Evolutionary conservation across 1,140 invertebrate genomes (phyloP), one percentile per base, ranked within the genome.

Genomic region (Asobara japonica): DNA sequence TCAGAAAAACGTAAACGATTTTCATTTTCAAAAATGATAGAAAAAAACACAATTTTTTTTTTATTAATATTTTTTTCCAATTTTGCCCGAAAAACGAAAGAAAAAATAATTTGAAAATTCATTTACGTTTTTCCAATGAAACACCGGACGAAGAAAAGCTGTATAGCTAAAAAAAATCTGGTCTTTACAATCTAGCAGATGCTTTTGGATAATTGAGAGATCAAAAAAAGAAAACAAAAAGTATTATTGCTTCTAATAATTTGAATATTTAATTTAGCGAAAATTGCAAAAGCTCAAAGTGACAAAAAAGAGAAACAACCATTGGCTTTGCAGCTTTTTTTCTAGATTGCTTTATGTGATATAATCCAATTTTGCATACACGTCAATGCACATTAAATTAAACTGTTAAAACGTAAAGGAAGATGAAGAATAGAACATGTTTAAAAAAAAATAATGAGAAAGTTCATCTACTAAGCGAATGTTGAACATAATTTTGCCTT

Each of bases 341-440:
- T 16, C 29, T 62, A 62, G 60, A 62, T 62, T 62, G 60, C 60
- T 62, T 56, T 25, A 56, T 62, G 60, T 62, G 60, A 62, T 62
- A 62, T 62, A 62, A 62, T 18, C 29, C 27, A 62, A 62, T 13
- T 62, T 62, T 62, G 60, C 27, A 62, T 56, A 56, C 51, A 56
- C 51, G 20, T 56, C 51, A 56, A 56, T 56, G 51, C 51, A 56
- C 51, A 56, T 56, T 56, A 56, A 56, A 56, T 25, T 56, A 56
- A 56, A 27, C 51, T 20, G 16, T 27, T 56, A 8, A 45, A 45
- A 45, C 6, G n/a, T 8, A 56, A 56, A 25, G 1, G 11, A 56
- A 56, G 5, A 56, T 8, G 25, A 56, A 18, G 13, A 25, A 25
- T 56, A 10, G 25, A 25, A 27, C 11, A n/a, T n/a, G n/a, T n/a